These are phyloP conservation scores for Hyposmocoma kahamanoa DNA, from an alignment of 1,140 invertebrate genomes.

Conservation along the genomic window DNA sequence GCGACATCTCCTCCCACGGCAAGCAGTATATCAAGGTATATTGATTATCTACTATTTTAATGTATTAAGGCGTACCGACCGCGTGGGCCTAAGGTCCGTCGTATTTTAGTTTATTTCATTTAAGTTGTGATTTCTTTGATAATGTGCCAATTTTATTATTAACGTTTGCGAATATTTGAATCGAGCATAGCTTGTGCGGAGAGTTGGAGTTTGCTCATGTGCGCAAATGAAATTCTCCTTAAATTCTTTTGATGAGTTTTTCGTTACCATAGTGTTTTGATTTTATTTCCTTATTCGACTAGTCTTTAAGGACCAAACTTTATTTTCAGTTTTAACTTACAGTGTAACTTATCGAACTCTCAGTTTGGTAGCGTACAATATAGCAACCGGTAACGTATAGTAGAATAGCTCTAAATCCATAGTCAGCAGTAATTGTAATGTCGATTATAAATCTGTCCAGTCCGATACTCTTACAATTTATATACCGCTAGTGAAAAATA, in stretches of 20 bases:
- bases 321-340: slow-evolving; percentile 36
- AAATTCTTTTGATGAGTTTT: slow-evolving; percentile 44
- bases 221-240: slow-evolving; percentile 37
- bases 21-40: slow-evolving; percentile 75
- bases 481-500: slow-evolving; percentile 23
- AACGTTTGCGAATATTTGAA: slow-evolving; percentile 51
- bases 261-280: slow-evolving; percentile 61
- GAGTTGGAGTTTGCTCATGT: slow-evolving; percentile 34
- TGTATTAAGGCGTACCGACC: slow-evolving; percentile 30
- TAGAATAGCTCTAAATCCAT: slow-evolving; percentile 9
- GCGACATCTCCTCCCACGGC: slow-evolving; percentile 75
- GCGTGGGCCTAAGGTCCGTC: slow-evolving; percentile 44
- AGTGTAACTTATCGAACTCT: slow-evolving; percentile 7
- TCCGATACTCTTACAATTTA: slow-evolving; percentile 17
- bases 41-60: slow-evolving; percentile 38
- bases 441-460: slow-evolving; percentile 1
- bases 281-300: slow-evolving; percentile 53
- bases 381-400: slow-evolving; percentile 1
- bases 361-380: slow-evolving; percentile 6
- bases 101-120: slow-evolving; percentile 52
- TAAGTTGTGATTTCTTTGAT: slow-evolving; percentile 68
- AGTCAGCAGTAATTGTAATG: slow-evolving; percentile 2
- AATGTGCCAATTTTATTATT: slow-evolving; percentile 70
- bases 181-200: slow-evolving; percentile 62
- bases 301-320: slow-evolving; percentile 66